A percentile compares a stretch with the other conserved stretches of the same genome.
Conservation (phyloP, 2,888 invertebrate genomes). For the Bembecia ichneumoniformis region DNA sequence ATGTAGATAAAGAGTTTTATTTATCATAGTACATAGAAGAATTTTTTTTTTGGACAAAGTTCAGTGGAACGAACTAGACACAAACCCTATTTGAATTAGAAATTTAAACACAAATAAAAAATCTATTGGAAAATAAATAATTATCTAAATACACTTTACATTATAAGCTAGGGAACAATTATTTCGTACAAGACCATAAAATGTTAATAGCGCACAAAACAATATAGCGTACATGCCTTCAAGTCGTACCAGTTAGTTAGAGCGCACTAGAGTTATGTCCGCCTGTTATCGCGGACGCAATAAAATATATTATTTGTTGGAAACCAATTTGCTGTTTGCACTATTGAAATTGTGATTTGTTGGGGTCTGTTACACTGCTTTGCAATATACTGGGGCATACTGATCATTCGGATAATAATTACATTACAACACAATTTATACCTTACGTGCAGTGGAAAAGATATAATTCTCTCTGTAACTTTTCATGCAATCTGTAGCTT, state of each 20-base stretch:
- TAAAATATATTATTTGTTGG: conserved; percentile 66
- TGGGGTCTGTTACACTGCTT: conserved; percentile 10
- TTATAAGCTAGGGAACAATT: too few relatives aligned
- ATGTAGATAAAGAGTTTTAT: too few relatives aligned
- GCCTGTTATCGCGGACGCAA: conserved; percentile 47
- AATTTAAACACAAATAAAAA: too few relatives aligned
- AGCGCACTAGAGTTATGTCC: conserved; percentile 46
- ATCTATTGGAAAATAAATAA: too few relatives aligned
- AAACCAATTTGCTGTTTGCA: conserved; percentile 56
- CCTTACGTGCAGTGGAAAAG: not conserved
- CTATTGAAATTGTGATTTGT: conserved; percentile 53
- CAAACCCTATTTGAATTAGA: too few relatives aligned
- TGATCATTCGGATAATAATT: not conserved
- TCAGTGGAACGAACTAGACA: too few relatives aligned
- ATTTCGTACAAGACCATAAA: not conserved
- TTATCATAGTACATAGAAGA: too few relatives aligned
- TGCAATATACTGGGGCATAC: not conserved
- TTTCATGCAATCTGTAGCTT: not conserved
- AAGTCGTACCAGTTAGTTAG: conserved; percentile 48
- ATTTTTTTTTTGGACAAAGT: too few relatives aligned
- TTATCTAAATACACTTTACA: too few relatives aligned
- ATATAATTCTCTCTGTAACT: too few relatives aligned
- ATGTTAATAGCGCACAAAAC: not conserved
- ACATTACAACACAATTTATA: not conserved
- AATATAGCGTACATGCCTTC: not conserved